Evolutionary conservation across 2,113 vertebrate species (phyloP).

Genomic region (Oceanites oceanicus): DNA sequence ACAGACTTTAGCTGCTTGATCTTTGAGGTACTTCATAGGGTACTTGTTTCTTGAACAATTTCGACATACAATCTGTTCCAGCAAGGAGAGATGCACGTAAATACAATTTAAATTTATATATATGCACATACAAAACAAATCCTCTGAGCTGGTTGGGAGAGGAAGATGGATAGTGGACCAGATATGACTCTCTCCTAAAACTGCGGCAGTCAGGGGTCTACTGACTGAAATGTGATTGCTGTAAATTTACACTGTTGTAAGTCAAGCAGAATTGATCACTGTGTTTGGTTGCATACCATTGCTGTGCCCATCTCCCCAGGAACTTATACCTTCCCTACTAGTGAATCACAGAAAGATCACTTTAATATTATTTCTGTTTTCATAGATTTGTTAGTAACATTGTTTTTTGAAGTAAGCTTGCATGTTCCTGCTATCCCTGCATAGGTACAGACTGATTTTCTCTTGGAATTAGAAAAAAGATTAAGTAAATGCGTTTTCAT

Average conservation of each 20-base stretch:
- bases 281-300: not conserved
- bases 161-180: not conserved
- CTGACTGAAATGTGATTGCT: not conserved
- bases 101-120: not conserved
- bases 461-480: not conserved
- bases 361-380: not conserved
- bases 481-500: not conserved
- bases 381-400: not conserved
- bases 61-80: slow-evolving; percentile 89
- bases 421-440: not conserved
- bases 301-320: not conserved
- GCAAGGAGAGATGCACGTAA: not conserved
- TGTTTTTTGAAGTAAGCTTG: not conserved
- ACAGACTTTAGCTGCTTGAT: slow-evolving; percentile 93
- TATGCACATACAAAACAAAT: not conserved
- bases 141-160: not conserved
- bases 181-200: not conserved
- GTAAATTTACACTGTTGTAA: not conserved
- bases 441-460: not conserved
- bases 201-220: not conserved
- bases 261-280: not conserved
- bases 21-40: slow-evolving; percentile 94
- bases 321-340: not conserved
- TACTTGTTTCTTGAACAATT: slow-evolving; percentile 94
- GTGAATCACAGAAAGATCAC: not conserved